Percentiles rank a stretch among this genome's conserved stretches.
Conservation (phyloP, 1,140 invertebrate species). For the Brachystomella parvula region DNA sequence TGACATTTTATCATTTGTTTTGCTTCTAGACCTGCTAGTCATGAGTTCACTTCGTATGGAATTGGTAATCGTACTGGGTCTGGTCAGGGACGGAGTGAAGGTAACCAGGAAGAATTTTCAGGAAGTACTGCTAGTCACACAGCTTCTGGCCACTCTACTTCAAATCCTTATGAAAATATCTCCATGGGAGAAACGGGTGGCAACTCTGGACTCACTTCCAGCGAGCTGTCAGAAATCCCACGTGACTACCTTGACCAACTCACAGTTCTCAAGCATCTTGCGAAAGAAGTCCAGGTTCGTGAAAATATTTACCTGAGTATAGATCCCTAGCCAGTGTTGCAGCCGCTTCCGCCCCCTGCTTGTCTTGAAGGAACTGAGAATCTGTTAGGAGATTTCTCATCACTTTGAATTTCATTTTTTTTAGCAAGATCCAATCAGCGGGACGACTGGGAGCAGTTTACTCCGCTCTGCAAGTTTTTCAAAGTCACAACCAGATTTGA, state of each 20-base stretch:
- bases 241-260: conserved; percentile 76
- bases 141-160: conserved; percentile 24
- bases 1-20: background rate
- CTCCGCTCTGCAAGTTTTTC: conserved; percentile 50
- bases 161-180: conserved; percentile 6
- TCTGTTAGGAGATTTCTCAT: too few species aligned
- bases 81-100: conserved; percentile 3
- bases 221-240: conserved; percentile 73
- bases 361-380: too few species aligned
- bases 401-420: conserved; percentile 43
- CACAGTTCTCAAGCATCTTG: conserved; percentile 73
- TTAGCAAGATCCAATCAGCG: conserved; percentile 51
- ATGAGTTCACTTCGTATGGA: conserved; percentile 36
- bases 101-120: background rate
- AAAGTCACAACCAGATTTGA: conserved; percentile 66
- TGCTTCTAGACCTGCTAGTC: conserved; percentile 36
- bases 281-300: conserved; percentile 55
- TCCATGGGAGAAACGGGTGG: conserved; percentile 18
- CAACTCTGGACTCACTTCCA: conserved; percentile 35
- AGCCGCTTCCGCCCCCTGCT: background rate
- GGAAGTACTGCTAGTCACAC: background rate
- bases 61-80: conserved; percentile 29
- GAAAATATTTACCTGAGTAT: background rate
- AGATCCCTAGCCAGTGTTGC: background rate
- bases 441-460: conserved; percentile 20